Percentiles rank a stretch among this genome's conserved stretches.
Conservation (phyloP, 1,140 invertebrate species). For the Tigriopus japonicus region DNA sequence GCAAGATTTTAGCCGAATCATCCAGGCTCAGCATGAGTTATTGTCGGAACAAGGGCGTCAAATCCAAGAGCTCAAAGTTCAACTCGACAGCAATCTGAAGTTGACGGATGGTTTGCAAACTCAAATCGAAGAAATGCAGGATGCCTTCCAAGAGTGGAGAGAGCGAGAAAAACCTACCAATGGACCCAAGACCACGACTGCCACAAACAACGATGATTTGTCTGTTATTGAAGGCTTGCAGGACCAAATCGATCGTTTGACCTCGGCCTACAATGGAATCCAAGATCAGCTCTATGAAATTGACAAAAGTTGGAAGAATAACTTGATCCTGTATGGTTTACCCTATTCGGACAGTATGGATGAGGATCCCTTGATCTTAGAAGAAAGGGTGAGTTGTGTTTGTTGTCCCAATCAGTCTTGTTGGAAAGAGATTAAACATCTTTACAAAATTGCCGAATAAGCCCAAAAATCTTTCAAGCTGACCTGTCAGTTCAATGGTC, state of each 20-base stretch:
- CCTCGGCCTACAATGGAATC: conserved; percentile 7
- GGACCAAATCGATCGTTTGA: not conserved
- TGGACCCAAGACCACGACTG: not conserved
- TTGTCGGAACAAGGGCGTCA: not conserved
- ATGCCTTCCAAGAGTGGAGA: conserved; percentile 7
- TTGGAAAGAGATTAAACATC: too few relatives aligned
- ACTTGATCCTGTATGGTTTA: conserved; percentile 8
- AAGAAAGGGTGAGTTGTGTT: conserved; percentile 5
- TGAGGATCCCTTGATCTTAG: not conserved
- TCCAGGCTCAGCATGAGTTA: not conserved
- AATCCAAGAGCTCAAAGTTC: not conserved
- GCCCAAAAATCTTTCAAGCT: too few relatives aligned
- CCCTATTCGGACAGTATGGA: not conserved
- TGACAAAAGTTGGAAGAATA: conserved; percentile 14
- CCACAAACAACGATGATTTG: not conserved
- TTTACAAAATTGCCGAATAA: too few relatives aligned
- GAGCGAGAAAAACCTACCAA: not conserved
- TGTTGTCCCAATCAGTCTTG: too few relatives aligned
- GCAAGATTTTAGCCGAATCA: not conserved
- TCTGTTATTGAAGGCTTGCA: not conserved
- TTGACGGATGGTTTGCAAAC: not conserved
- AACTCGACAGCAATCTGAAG: not conserved
- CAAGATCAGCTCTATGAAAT: conserved; percentile 14
- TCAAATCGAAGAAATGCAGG: too few relatives aligned
- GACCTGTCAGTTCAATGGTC: too few relatives aligned